phyloP scores from a whole-genome alignment of 2,113 vertebrate genomes.

The Salvelinus namaycush region DNA sequence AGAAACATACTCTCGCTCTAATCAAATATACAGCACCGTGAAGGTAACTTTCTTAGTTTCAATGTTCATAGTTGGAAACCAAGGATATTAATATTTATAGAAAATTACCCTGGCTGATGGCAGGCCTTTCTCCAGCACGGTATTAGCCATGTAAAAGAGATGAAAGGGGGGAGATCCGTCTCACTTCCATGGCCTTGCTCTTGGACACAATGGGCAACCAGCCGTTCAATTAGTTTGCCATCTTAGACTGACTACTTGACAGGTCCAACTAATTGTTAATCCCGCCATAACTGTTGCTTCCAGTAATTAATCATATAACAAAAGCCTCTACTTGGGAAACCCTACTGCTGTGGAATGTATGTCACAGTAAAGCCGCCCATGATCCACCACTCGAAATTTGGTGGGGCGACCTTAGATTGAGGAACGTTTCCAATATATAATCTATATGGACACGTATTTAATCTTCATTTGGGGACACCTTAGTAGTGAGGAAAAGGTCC shows the following conservation, averaged over 20 bases:
- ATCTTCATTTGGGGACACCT: slow-evolving; percentile 77
- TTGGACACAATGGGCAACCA: slow-evolving; percentile 88
- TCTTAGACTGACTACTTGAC: slow-evolving; percentile 91
- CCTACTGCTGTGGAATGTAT: slow-evolving; percentile 77
- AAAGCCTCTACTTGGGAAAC: slow-evolving; percentile 76
- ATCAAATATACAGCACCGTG: slow-evolving; percentile 57
- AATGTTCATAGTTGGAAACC: slow-evolving; percentile 62
- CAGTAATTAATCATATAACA: slow-evolving; percentile 96
- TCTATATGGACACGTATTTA: slow-evolving; percentile 79
- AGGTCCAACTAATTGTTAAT: slow-evolving; percentile 93
- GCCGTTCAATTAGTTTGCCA: slow-evolving; percentile 92
- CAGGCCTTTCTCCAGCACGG: slow-evolving; percentile 46
- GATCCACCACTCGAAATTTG: background rate
- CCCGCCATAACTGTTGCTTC: slow-evolving; percentile 88
- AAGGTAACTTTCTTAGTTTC: slow-evolving; percentile 68
- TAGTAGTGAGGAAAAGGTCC: slow-evolving; percentile 59
- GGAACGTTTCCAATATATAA: slow-evolving; percentile 77
- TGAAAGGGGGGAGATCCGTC: slow-evolving; percentile 69
- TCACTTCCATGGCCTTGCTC: slow-evolving; percentile 68
- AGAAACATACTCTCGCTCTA: background rate
- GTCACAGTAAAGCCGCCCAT: slow-evolving; percentile 38
- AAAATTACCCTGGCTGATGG: slow-evolving; percentile 70
- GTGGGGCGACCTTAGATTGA: slow-evolving; percentile 26
- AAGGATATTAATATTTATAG: slow-evolving; percentile 74
- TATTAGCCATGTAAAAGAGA: slow-evolving; percentile 66